Percentiles rank a stretch among this genome's conserved stretches.
These are phyloP conservation scores for Megaceryle maxima DNA, from an alignment of 2,113 vertebrate species.

Conservation along the genomic window DNA sequence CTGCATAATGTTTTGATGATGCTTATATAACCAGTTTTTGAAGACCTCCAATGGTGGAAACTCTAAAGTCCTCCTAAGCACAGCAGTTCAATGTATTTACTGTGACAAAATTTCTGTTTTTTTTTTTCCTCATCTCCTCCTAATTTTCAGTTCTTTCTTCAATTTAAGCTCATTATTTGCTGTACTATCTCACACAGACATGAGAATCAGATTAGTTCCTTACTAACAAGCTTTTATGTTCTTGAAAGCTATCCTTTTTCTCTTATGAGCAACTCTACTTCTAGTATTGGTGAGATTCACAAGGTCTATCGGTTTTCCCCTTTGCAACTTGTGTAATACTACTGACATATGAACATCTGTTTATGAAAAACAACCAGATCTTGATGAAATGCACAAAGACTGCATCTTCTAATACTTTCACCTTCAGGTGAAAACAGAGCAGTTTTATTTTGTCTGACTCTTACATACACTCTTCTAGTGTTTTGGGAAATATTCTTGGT, in stretches of 20 bases:
- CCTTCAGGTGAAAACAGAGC: neutral
- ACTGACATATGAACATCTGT: neutral
- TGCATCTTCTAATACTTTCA: neutral
- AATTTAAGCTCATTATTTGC: neutral
- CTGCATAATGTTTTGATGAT: neutral
- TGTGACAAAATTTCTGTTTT: neutral
- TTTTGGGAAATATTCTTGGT: neutral
- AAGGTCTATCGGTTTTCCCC: neutral
- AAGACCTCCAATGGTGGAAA: neutral
- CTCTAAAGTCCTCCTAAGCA: neutral
- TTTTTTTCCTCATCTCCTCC: neutral
- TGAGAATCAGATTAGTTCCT: neutral
- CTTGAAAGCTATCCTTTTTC: neutral
- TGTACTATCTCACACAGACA: neutral
- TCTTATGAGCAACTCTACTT: neutral
- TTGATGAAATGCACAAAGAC: neutral
- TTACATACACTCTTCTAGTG: neutral
- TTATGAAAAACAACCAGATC: neutral
- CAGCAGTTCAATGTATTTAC: neutral
- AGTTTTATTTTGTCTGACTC: neutral
- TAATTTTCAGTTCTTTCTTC: neutral
- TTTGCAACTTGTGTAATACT: neutral
- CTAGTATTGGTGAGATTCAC: neutral
- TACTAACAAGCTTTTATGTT: neutral
- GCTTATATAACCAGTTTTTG: neutral